phyloP scores from a whole-genome alignment of 2,113 vertebrate species.

The Corvus cornix region DNA sequence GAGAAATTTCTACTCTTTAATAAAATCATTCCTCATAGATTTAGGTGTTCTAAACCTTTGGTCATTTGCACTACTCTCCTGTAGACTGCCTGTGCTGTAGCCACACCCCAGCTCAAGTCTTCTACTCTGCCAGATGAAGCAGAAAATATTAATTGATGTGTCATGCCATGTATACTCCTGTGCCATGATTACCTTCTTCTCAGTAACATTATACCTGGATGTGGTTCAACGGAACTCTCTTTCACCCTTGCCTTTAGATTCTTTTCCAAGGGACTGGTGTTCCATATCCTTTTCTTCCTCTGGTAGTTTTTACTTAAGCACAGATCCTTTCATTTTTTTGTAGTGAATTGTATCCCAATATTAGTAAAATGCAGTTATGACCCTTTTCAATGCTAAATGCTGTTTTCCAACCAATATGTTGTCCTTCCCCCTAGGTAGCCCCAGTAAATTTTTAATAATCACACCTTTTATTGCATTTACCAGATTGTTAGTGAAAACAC shows the following conservation, averaged over 20 bases:
- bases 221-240: background rate
- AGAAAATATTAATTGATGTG: background rate
- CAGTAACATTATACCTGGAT: background rate
- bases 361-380: background rate
- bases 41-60: background rate
- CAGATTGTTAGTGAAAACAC: background rate
- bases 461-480: background rate
- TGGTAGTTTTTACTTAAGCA: background rate
- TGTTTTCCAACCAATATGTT: background rate
- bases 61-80: background rate
- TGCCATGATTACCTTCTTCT: background rate
- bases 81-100: background rate
- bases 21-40: background rate
- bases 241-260: background rate
- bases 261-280: background rate
- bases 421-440: background rate
- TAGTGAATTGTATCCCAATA: background rate
- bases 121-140: background rate
- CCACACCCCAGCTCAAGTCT: accelerated
- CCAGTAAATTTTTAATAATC: background rate
- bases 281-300: background rate
- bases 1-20: background rate
- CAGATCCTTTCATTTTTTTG: background rate
- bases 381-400: background rate
- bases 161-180: background rate